Evolutionary conservation across 2,113 vertebrate species (phyloP).

Genomic region (Anthoscopus minutus): DNA sequence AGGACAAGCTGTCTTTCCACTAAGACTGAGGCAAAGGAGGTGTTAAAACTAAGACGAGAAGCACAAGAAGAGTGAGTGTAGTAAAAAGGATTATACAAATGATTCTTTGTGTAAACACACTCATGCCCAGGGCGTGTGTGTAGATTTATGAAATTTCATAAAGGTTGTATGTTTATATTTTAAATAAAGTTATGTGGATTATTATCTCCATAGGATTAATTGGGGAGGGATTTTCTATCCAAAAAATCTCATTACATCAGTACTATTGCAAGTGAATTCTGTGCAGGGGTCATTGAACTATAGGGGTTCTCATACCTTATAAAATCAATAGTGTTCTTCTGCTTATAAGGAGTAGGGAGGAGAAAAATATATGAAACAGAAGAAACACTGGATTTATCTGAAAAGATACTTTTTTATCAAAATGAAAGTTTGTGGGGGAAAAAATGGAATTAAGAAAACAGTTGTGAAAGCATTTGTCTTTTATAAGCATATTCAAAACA

Average conservation of each 20-base stretch:
- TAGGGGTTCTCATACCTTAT: background rate
- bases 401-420: background rate
- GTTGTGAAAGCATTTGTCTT: background rate
- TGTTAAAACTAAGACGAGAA: background rate
- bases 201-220: background rate
- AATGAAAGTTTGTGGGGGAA: background rate
- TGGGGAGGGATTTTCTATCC: background rate
- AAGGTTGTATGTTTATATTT: background rate
- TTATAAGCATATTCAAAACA: background rate
- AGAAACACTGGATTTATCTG: background rate
- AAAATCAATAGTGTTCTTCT: background rate
- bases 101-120: background rate
- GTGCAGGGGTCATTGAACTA: background rate
- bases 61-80: background rate
- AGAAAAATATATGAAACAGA: background rate
- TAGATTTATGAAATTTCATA: background rate
- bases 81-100: background rate
- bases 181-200: background rate
- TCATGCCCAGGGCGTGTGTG: fast-evolving
- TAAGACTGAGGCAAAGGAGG: background rate
- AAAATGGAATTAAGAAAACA: background rate
- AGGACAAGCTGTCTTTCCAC: background rate
- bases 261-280: background rate
- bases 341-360: background rate
- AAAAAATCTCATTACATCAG: background rate